These are phyloP conservation scores for Masticophis lateralis DNA, from an alignment of 2,797 vertebrate species.

Conservation along the genomic window DNA sequence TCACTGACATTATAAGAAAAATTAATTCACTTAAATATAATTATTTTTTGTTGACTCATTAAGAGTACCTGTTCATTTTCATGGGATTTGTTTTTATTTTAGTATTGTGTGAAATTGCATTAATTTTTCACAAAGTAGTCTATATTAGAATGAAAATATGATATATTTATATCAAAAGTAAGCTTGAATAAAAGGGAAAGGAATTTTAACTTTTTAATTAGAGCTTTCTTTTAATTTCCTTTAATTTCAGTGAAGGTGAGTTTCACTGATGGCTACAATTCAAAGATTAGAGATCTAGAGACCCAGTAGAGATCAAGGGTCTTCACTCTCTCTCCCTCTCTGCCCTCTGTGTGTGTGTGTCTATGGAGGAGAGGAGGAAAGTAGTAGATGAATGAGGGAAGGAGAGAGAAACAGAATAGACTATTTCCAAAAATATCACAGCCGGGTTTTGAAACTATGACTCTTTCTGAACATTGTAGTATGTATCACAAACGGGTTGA, in stretches of 20 bases:
- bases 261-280: neutral
- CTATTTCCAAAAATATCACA: neutral
- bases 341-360: too few species aligned
- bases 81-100: neutral
- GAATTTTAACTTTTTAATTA: neutral
- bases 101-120: neutral
- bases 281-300: neutral
- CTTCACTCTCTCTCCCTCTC: too few species aligned
- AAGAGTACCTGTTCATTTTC: neutral
- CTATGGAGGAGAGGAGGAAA: neutral
- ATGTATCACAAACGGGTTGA: neutral
- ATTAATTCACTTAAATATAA: neutral
- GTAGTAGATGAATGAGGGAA: neutral
- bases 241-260: neutral
- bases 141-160: conserved; percentile 10
- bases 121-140: neutral
- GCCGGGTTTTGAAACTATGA: neutral
- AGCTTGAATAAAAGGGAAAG: neutral
- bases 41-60: neutral
- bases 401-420: neutral
- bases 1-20: neutral
- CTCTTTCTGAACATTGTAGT: neutral
- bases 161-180: neutral
- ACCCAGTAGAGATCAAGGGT: neutral
- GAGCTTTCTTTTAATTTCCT: neutral